These are phyloP conservation scores for Acipenser transmontanus DNA, from an alignment of 2,797 vertebrate species.

Conservation along the genomic window DNA sequence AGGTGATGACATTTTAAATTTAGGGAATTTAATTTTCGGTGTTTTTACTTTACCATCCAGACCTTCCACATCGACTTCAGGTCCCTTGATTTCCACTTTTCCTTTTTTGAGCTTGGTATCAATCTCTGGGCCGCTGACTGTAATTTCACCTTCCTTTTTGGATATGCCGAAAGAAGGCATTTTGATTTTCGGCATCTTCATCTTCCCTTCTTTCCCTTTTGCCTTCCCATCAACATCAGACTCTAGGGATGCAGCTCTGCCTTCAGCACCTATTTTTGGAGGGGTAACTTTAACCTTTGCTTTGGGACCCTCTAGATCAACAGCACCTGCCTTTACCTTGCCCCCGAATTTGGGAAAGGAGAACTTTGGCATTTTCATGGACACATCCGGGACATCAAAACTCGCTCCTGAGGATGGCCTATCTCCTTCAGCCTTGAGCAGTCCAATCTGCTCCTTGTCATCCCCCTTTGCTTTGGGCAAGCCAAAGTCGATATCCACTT, in stretches of 20 bases:
- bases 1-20: constrained; percentile 42
- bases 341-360: constrained; percentile 64
- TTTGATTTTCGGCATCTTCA: constrained; percentile 63
- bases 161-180: constrained; percentile 60
- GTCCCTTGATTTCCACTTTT: constrained; percentile 32
- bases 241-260: constrained; percentile 41
- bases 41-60: constrained; percentile 41
- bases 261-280: constrained; percentile 35
- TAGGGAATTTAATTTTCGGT: constrained; percentile 48
- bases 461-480: constrained; percentile 52
- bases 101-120: constrained; percentile 46
- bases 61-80: constrained; percentile 31
- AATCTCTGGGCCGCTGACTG: constrained; percentile 37
- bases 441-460: constrained; percentile 45
- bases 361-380: constrained; percentile 66
- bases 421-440: constrained; percentile 53
- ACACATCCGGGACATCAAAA: constrained; percentile 57
- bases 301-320: constrained; percentile 38
- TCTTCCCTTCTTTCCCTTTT: constrained; percentile 45
- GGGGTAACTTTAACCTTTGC: constrained; percentile 32
- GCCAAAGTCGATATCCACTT: constrained; percentile 63
- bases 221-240: constrained; percentile 51
- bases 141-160: constrained; percentile 48
- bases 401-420: constrained; percentile 55
- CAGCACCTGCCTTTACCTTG: constrained; percentile 51